A percentile compares a stretch with the other conserved stretches of the same genome.
These are phyloP conservation scores for Labia minor DNA, from an alignment of 2,888 invertebrate species.

Conservation along the genomic window DNA sequence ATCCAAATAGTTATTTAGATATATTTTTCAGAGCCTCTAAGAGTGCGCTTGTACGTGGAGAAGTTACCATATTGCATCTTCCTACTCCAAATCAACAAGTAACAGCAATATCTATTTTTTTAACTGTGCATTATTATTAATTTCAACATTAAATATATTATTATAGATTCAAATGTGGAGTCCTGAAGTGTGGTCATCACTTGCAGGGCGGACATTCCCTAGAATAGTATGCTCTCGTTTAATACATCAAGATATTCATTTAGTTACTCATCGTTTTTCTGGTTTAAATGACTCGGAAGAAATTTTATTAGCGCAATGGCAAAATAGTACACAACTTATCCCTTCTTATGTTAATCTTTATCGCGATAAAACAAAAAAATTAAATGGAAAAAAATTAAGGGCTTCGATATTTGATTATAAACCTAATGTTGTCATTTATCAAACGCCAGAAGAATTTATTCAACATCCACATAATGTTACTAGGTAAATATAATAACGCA, in stretches of 20 bases:
- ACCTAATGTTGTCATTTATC: not conserved
- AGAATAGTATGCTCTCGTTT: not conserved
- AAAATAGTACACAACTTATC: not conserved
- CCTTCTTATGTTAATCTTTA: not conserved
- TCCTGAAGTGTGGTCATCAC: not conserved
- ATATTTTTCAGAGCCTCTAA: not conserved
- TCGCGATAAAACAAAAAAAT: not conserved
- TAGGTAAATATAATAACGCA: no score
- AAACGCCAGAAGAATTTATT: no score
- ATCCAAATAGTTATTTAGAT: not conserved
- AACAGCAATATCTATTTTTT: not conserved
- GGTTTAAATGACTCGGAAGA: not conserved
- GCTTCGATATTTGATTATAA: not conserved
- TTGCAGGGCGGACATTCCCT: not conserved
- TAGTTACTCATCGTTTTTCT: not conserved
- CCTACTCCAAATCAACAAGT: not conserved
- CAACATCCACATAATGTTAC: no score
- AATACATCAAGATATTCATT: not conserved
- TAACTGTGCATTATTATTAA: no score
- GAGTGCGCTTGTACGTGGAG: not conserved
- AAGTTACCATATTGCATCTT: not conserved
- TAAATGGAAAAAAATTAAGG: not conserved
- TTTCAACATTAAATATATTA: no score
- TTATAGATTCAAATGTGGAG: not conserved
- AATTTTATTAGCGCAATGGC: not conserved